Evolutionary conservation across 2,888 invertebrate species (phyloP).

Genomic region (Poecilobothrus nobilitatus): DNA sequence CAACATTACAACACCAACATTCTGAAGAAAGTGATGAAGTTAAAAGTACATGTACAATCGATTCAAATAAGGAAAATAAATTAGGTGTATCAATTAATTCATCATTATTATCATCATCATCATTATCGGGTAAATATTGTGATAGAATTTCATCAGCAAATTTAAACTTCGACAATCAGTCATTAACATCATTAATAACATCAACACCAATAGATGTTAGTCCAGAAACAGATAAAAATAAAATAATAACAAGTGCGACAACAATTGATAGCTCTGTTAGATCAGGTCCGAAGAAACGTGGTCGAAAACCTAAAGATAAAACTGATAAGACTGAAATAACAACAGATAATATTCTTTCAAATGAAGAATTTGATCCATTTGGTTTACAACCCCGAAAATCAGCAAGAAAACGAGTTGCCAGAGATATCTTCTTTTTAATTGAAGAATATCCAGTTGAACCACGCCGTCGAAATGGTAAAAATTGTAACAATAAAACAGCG

Average conservation of each 20-base stretch:
- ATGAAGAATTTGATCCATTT: slow-evolving; percentile 11
- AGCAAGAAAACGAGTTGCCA: slow-evolving; percentile 40
- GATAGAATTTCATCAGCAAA: slow-evolving; percentile 7
- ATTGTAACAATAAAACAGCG: slow-evolving; percentile 28
- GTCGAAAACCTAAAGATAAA: slow-evolving; percentile 13
- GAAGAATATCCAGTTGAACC: slow-evolving; percentile 37
- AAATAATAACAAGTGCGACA: slow-evolving; percentile 8
- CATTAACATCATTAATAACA: slow-evolving; percentile 4
- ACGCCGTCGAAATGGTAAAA: slow-evolving; percentile 27
- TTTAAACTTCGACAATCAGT: slow-evolving; percentile 2
- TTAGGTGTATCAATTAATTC: not conserved
- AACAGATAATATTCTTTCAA: not conserved
- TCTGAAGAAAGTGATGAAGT: slow-evolving; percentile 4
- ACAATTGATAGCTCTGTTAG: slow-evolving; percentile 7
- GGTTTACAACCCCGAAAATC: slow-evolving; percentile 35
- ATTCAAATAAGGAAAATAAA: slow-evolving; percentile 10
- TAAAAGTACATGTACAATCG: not conserved
- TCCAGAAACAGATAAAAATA: not conserved
- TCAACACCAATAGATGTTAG: slow-evolving; percentile 10
- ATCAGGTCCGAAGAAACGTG: slow-evolving; percentile 11
- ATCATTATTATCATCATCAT: not conserved
- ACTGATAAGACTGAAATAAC: not conserved
- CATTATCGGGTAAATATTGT: not conserved
- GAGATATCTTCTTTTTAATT: slow-evolving; percentile 41
- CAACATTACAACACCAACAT: not conserved